A percentile compares a stretch with the other conserved stretches of the same genome.
phyloP scores from a whole-genome alignment of 1,140 invertebrate species.

The Nephotettix cincticeps region DNA sequence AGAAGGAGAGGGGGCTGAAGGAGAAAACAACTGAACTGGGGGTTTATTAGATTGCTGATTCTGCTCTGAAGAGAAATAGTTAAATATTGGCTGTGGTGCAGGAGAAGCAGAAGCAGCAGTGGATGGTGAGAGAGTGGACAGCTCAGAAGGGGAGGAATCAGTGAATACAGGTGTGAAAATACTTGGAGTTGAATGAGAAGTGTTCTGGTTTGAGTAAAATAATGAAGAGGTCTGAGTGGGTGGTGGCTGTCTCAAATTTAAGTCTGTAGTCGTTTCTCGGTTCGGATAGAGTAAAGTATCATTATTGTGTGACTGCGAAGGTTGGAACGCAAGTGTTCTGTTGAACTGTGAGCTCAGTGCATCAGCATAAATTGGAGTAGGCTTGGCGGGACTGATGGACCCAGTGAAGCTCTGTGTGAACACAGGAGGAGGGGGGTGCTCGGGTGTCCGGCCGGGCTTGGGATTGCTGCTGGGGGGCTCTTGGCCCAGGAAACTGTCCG shows the following conservation, averaged over 20 bases:
- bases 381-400: not conserved
- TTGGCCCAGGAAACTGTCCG: conserved; percentile 13
- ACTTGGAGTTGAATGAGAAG: not conserved
- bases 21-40: not conserved
- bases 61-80: too few relatives aligned
- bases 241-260: too few relatives aligned
- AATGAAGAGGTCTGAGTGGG: too few relatives aligned
- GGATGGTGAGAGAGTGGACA: not conserved
- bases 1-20: not conserved
- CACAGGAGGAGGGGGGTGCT: not conserved
- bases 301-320: too few relatives aligned
- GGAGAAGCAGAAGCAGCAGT: too few relatives aligned
- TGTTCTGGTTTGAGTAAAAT: not conserved
- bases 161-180: not conserved
- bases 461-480: not conserved
- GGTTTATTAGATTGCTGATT: too few relatives aligned
- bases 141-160: not conserved
- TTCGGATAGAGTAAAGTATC: too few relatives aligned
- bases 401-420: conserved; percentile 20
- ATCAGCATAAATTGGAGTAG: conserved; percentile 11
- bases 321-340: not conserved
- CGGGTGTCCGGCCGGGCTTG: not conserved
- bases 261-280: too few relatives aligned
- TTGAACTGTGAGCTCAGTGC: not conserved
- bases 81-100: too few relatives aligned